Conservation (phyloP, 2,888 invertebrate species). For the Dryocosmus kuriphilus region DNA sequence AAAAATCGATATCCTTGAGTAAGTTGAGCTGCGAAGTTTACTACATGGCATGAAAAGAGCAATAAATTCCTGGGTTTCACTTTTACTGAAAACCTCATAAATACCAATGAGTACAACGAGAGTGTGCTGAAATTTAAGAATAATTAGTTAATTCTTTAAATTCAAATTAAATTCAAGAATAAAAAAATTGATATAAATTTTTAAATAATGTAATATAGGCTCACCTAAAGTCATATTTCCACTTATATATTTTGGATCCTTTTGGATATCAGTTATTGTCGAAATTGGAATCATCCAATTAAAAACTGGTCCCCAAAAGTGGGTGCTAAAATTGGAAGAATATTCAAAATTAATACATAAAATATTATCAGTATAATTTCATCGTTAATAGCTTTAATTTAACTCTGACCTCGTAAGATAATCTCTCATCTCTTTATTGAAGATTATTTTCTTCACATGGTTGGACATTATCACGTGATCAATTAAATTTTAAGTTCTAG, state of each 20-base stretch:
- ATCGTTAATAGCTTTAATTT: neutral
- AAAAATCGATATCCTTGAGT: conserved; percentile 82
- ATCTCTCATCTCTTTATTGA: conserved; percentile 64
- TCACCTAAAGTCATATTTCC: conserved; percentile 96
- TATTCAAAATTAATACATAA: conserved; percentile 23
- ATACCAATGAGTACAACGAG: conserved; percentile 66
- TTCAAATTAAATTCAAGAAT: neutral
- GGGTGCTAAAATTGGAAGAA: conserved; percentile 83
- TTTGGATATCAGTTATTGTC: conserved; percentile 92
- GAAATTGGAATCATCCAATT: conserved; percentile 99
- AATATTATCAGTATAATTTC: neutral
- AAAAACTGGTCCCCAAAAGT: conserved; percentile 98
- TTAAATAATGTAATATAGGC: neutral
- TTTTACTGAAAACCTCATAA: conserved; percentile 70
- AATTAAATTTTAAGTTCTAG: neutral
- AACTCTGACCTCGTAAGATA: conserved; percentile 68
- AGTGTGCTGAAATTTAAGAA: conserved; percentile 63
- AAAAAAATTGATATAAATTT: neutral
- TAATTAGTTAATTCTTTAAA: neutral
- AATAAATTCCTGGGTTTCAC: conserved; percentile 69
- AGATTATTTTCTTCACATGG: conserved; percentile 52
- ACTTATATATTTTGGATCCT: conserved; percentile 94
- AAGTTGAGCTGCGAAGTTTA: conserved; percentile 67
- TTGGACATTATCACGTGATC: conserved; percentile 48
- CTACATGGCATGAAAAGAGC: conserved; percentile 69